Evolutionary conservation across 35 echinoderm and acorn worm genomes (phyloP).

Genomic region (Diadema setosum): DNA sequence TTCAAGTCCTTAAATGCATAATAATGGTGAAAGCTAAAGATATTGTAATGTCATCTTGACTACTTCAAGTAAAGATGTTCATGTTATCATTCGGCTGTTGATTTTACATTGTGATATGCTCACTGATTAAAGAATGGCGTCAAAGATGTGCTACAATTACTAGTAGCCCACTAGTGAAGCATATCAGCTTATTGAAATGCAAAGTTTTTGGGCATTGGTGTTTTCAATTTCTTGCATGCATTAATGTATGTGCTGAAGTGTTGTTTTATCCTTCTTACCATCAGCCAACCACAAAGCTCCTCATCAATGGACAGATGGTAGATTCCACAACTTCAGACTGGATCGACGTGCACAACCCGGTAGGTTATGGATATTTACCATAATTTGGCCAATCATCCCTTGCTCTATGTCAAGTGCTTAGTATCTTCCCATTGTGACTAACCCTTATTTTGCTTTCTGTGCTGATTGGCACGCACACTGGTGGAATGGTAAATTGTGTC

Average conservation of each 20-base stretch:
- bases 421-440: too few species aligned
- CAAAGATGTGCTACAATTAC: not conserved
- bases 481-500: too few species aligned
- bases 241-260: not conserved
- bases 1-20: too few species aligned
- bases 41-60: too few species aligned
- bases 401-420: too few species aligned
- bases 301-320: conserved; percentile 96
- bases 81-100: too few species aligned
- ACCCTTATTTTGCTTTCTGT: too few species aligned
- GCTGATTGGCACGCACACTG: too few species aligned
- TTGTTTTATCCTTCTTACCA: not conserved
- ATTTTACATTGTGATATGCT: not conserved
- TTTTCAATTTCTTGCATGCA: not conserved
- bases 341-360: conserved; percentile 99
- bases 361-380: conserved; percentile 36
- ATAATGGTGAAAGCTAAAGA: too few species aligned
- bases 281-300: conserved; percentile 86
- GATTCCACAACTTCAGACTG: conserved; percentile 94
- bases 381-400: too few species aligned
- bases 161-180: not conserved
- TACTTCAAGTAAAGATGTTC: too few species aligned
- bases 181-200: not conserved
- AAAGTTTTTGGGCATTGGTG: not conserved
- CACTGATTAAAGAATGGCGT: not conserved